Evolutionary conservation across 2,113 vertebrate species (phyloP), one percentile per base, ranked within the genome.

Genomic region (Tamias sibiricus): DNA sequence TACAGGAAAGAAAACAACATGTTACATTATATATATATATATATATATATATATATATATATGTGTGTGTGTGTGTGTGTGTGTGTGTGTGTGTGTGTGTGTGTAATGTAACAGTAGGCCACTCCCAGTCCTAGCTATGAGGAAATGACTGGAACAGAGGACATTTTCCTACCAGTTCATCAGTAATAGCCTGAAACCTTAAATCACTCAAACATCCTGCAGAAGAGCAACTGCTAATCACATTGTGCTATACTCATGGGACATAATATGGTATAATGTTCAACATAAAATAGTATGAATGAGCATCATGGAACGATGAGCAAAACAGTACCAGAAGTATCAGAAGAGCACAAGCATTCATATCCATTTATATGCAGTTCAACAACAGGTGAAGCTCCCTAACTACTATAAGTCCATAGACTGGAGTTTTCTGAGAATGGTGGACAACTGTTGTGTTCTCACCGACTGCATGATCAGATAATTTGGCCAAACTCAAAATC

Each of bases 381-480:
- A 76, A 24, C 2, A 20, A 37, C 35, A 79, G 8, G 6, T 17
- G 49, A 37, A n/a, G n/a, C 8, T 13, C 28, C 8, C 47, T n/a
- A 52, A 52, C 8, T 59, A 30, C 11, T 22, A 28, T 42, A 9
- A 9, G 16, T 47, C 10, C 37, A 20, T 66, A 35, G 11, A n/a
- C 28, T n/a, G 2, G 2, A 40, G 8, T 4, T 54, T 54, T 66
- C 20, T n/a, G 14, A 2, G 3, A 30, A 13, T 24, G 8, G 8
- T 32, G 11, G 7, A 37, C 13, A 80, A 13, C 4, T 64, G 80
- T 26, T 80, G 1, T 30, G 14, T 40, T 54, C 28, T 66, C 30
- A 28, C 10, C 80, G 40, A 37, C 64, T n/a, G 20, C 13, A 30
- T n/a, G 10, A 20, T 57, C 20, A 37, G 44, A 37, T 49, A 17